Percentiles rank a stretch among this genome's conserved stretches.
Conservation (phyloP, 2,113 vertebrate genomes). For the Sinocyclocheilus anshuiensis region DNA sequence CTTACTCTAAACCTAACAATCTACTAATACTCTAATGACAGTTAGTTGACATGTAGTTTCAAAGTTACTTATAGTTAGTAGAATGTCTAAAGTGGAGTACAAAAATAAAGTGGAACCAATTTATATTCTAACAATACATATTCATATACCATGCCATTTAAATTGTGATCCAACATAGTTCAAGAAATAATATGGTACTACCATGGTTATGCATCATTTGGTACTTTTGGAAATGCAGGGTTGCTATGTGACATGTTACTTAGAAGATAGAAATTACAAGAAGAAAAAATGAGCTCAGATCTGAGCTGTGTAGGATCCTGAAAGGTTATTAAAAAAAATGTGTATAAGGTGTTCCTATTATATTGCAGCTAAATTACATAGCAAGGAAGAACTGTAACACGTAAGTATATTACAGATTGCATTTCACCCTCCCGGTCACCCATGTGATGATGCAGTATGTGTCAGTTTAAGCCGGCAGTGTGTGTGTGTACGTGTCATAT, state of each 20-base stretch:
- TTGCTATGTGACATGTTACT: neutral
- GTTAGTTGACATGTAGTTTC: too few species aligned
- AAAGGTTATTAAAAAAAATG: conserved; percentile 8
- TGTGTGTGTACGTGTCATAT: conserved; percentile 24
- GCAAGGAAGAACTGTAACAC: neutral
- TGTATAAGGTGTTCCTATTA: conserved; percentile 6
- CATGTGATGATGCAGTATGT: neutral
- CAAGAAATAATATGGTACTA: neutral
- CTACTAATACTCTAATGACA: too few species aligned
- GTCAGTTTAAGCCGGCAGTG: neutral
- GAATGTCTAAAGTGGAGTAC: too few species aligned
- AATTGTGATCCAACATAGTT: neutral
- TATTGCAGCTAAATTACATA: conserved; percentile 19
- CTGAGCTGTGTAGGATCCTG: neutral
- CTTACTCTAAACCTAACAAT: too few species aligned
- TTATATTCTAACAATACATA: neutral
- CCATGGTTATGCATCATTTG: neutral
- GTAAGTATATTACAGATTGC: conserved; percentile 1
- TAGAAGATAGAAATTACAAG: neutral
- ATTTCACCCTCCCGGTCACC: neutral
- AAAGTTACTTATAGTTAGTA: too few species aligned
- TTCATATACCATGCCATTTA: neutral
- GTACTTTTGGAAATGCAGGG: neutral
- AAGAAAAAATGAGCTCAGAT: neutral
- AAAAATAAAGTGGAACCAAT: neutral